A percentile compares a stretch with the other conserved stretches of the same genome.
Conservation (phyloP, 1,140 invertebrate species). For the Penaeus japonicus region DNA sequence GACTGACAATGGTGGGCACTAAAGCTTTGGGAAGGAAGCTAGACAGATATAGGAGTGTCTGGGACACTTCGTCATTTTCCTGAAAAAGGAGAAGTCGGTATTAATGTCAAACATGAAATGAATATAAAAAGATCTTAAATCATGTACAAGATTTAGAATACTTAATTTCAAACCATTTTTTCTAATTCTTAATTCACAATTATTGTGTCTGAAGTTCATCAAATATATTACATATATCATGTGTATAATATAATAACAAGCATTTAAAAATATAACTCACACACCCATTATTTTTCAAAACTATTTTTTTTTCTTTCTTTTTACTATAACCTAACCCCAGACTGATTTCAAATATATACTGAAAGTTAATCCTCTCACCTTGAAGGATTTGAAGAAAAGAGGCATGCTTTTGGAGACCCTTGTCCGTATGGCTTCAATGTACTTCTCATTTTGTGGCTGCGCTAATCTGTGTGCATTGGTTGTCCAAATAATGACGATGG, state of each 20-base stretch:
- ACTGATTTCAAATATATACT: too few relatives aligned
- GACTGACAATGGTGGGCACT: slow-evolving; percentile 55
- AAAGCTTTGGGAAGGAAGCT: slow-evolving; percentile 50
- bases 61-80: slow-evolving; percentile 45
- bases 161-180: neutral
- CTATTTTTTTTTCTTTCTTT: too few relatives aligned
- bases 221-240: neutral
- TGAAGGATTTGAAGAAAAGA: slow-evolving; percentile 48
- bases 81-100: neutral
- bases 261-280: neutral
- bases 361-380: slow-evolving; percentile 46
- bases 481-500: slow-evolving; percentile 53
- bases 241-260: neutral
- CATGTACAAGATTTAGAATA: neutral
- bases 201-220: neutral
- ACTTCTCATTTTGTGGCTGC: slow-evolving; percentile 49
- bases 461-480: slow-evolving; percentile 46
- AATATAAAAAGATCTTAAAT: too few relatives aligned
- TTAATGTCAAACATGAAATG: too few relatives aligned
- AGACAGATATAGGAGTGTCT: slow-evolving; percentile 50
- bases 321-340: too few relatives aligned
- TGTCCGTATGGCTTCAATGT: slow-evolving; percentile 35
- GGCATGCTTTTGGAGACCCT: slow-evolving; percentile 47
- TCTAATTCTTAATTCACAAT: neutral
- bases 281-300: too few relatives aligned